These are phyloP conservation scores for Oscheius sp. DNA, from an alignment of 2,888 invertebrate species.

Conservation along the genomic window DNA sequence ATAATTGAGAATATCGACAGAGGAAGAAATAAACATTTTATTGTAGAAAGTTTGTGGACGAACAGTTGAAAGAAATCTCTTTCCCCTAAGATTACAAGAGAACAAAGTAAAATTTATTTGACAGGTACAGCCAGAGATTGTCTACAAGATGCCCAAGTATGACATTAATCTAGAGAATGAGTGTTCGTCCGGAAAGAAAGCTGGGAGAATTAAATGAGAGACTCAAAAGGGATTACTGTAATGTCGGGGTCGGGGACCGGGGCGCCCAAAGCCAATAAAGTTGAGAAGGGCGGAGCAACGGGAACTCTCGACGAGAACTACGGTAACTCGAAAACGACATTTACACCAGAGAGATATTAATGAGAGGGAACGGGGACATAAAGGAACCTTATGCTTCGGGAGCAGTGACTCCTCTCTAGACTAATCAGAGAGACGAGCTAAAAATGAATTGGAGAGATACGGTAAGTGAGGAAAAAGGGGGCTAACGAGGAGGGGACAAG, in stretches of 20 bases:
- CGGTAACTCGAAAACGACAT: constrained; percentile 29
- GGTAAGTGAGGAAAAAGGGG: not conserved
- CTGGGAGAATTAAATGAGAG: not conserved
- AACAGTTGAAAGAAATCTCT: too few species aligned
- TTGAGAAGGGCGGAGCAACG: constrained; percentile 28
- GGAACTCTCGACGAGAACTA: constrained; percentile 15
- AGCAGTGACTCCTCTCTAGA: not conserved
- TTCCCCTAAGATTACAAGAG: not conserved
- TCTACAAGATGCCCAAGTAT: not conserved
- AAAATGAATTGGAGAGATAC: not conserved
- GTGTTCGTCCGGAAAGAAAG: not conserved
- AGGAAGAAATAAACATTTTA: too few species aligned
- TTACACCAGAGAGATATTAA: constrained; percentile 22
- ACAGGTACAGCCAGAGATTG: too few species aligned
- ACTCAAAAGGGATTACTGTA: constrained; percentile 30
- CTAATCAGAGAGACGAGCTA: constrained; percentile 6
- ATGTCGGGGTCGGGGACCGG: constrained; percentile 20
- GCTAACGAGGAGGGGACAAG: constrained; percentile 34
- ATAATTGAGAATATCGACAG: too few species aligned
- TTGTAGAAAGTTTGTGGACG: too few species aligned
- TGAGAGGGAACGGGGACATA: constrained; percentile 18
- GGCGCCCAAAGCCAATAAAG: constrained; percentile 35
- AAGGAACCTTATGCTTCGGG: constrained; percentile 5
- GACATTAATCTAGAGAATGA: not conserved
- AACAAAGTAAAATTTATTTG: not conserved